These are phyloP conservation scores for Cyrtonyx montezumae DNA, from an alignment of 2,113 vertebrate genomes.

Conservation along the genomic window DNA sequence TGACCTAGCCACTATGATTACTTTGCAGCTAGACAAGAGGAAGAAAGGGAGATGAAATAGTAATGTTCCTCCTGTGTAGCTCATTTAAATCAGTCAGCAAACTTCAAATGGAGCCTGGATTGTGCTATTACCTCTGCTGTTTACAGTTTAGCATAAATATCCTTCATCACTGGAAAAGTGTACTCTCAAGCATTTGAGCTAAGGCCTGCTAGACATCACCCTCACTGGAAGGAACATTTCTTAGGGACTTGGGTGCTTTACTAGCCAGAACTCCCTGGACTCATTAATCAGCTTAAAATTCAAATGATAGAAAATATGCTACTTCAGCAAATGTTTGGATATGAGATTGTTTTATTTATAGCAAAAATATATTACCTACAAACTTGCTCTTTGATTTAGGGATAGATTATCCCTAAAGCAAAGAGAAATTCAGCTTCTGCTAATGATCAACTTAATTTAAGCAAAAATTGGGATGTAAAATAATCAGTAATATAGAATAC, in stretches of 20 bases:
- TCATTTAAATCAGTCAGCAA: background rate
- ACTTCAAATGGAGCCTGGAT: background rate
- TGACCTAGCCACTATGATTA: background rate
- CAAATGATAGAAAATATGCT: background rate
- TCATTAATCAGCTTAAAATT: background rate
- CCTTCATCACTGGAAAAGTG: fast-evolving
- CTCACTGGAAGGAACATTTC: background rate
- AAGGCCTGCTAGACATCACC: background rate
- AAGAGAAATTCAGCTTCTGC: background rate
- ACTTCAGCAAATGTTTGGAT: background rate
- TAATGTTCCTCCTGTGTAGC: background rate
- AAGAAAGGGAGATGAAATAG: background rate
- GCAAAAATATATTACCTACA: background rate
- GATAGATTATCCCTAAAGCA: background rate
- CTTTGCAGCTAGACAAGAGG: background rate
- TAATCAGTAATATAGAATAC: background rate
- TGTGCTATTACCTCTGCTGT: background rate
- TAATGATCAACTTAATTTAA: background rate
- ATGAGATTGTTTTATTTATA: background rate
- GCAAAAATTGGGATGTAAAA: background rate
- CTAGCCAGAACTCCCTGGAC: background rate
- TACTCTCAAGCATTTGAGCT: background rate
- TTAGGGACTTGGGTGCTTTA: background rate
- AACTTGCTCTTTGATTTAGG: background rate
- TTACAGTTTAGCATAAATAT: background rate